These are phyloP conservation scores for Caradrina kadenii DNA, from an alignment of 2,888 invertebrate genomes.

Conservation along the genomic window DNA sequence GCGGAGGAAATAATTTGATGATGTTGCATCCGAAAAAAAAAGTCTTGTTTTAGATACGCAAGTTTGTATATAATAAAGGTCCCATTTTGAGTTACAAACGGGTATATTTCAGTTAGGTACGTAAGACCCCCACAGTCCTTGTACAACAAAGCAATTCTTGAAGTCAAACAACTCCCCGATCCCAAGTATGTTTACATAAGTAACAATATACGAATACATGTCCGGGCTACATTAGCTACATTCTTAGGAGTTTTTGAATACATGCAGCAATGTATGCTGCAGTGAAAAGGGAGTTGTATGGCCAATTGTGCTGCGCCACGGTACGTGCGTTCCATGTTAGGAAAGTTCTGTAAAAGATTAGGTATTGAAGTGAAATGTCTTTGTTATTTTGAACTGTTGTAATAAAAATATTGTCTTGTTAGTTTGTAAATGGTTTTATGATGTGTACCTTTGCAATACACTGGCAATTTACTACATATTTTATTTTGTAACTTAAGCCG, in stretches of 20 bases:
- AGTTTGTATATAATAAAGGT: too few species aligned
- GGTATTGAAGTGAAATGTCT: slow-evolving; percentile 25
- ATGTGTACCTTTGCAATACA: too few species aligned
- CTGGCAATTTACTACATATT: too few species aligned
- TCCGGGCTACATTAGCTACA: slow-evolving; percentile 19
- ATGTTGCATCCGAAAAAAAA: too few species aligned
- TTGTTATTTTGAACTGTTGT: slow-evolving; percentile 1
- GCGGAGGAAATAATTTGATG: too few species aligned
- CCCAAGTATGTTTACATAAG: slow-evolving; percentile 21
- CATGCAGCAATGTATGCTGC: slow-evolving; percentile 32
- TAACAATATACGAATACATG: slow-evolving; percentile 22
- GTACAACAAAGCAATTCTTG: slow-evolving; percentile 25
- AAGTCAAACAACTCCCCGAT: slow-evolving; percentile 9
- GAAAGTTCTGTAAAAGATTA: slow-evolving; percentile 42
- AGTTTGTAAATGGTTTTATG: too few species aligned
- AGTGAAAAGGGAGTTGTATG: slow-evolving; percentile 24
- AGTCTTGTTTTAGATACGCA: too few species aligned
- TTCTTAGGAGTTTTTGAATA: slow-evolving; percentile 44
- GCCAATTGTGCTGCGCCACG: slow-evolving; percentile 30
- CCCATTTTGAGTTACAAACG: background rate
- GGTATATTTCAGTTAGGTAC: background rate
- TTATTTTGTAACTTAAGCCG: too few species aligned
- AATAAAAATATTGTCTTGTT: slow-evolving; percentile 1
- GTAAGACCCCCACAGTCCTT: slow-evolving; percentile 3
- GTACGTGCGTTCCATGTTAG: slow-evolving; percentile 41